phyloP scores from a whole-genome alignment of 1,140 invertebrate genomes.

The Chrysoperla carnea region DNA sequence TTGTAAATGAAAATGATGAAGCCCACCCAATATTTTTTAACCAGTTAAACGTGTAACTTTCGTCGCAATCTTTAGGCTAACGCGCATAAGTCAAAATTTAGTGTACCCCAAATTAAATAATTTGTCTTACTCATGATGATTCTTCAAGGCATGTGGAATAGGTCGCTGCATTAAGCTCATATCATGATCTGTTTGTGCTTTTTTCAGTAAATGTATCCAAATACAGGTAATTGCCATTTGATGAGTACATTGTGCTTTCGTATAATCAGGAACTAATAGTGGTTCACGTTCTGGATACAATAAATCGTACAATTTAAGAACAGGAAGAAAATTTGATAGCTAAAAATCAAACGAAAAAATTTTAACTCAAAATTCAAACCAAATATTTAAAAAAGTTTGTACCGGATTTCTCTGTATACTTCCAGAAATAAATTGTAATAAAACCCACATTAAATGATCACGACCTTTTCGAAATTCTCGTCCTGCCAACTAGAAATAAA shows the following conservation, averaged over 20 bases:
- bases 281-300: constrained; percentile 85
- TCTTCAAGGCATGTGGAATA: constrained; percentile 65
- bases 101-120: too few species aligned
- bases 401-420: constrained; percentile 89
- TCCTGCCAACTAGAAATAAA: constrained; percentile 41
- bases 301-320: constrained; percentile 80
- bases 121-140: constrained; percentile 71
- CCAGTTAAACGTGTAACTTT: too few species aligned
- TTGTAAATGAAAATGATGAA: too few species aligned
- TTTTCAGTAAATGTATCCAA: constrained; percentile 90
- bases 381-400: constrained; percentile 14
- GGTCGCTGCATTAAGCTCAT: constrained; percentile 45
- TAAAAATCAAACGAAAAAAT: constrained; percentile 21
- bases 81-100: too few species aligned
- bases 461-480: constrained; percentile 72
- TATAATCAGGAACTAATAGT: constrained; percentile 75
- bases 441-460: constrained; percentile 93
- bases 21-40: too few species aligned
- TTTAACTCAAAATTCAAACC: constrained; percentile 9
- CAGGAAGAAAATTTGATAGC: constrained; percentile 75
- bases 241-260: constrained; percentile 69
- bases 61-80: too few species aligned
- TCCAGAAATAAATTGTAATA: constrained; percentile 93
- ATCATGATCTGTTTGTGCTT: constrained; percentile 68
- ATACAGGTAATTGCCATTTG: constrained; percentile 90